Evolutionary conservation across 2,113 vertebrate genomes (phyloP).

Genomic region (Chaetodon auriga): DNA sequence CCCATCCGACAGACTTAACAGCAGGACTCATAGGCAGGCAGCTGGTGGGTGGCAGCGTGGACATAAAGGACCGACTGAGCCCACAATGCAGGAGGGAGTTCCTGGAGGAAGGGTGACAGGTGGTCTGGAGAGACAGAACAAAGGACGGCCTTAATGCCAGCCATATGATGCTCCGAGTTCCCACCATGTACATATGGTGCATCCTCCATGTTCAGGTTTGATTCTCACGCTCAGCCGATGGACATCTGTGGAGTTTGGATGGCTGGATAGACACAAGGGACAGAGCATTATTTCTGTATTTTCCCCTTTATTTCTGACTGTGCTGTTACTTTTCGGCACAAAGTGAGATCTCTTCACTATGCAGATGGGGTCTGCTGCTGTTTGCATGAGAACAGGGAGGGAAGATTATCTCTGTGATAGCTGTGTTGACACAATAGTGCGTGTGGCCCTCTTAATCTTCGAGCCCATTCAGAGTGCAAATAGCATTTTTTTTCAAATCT

Average conservation of each 20-base stretch:
- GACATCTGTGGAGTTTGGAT: slow-evolving; percentile 63
- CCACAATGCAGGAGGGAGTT: slow-evolving; percentile 84
- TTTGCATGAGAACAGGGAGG: slow-evolving; percentile 68
- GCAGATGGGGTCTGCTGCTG: slow-evolving; percentile 48
- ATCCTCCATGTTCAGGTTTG: slow-evolving; percentile 30
- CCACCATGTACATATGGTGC: slow-evolving; percentile 74
- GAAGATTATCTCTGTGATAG: slow-evolving; percentile 63
- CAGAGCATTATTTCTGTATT: slow-evolving; percentile 1
- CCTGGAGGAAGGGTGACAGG: slow-evolving; percentile 82
- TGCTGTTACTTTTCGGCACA: slow-evolving; percentile 1
- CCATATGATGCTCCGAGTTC: slow-evolving; percentile 79
- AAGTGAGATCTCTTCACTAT: neutral
- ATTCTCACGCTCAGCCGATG: slow-evolving; percentile 75
- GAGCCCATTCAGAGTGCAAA: slow-evolving; percentile 45
- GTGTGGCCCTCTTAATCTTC: slow-evolving; percentile 54
- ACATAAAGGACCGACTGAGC: slow-evolving; percentile 76
- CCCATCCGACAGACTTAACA: slow-evolving; percentile 65
- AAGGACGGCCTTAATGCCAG: slow-evolving; percentile 77
- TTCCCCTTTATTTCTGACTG: neutral
- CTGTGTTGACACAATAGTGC: slow-evolving; percentile 59
- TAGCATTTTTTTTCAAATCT: slow-evolving; percentile 25
- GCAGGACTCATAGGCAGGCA: slow-evolving; percentile 75
- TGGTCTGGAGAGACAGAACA: slow-evolving; percentile 81
- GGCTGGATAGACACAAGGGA: neutral
- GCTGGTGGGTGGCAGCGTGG: slow-evolving; percentile 76